phyloP scores from a whole-genome alignment of 1,140 invertebrate species.

The fruit fly (Drosophila melanogaster) region DNA sequence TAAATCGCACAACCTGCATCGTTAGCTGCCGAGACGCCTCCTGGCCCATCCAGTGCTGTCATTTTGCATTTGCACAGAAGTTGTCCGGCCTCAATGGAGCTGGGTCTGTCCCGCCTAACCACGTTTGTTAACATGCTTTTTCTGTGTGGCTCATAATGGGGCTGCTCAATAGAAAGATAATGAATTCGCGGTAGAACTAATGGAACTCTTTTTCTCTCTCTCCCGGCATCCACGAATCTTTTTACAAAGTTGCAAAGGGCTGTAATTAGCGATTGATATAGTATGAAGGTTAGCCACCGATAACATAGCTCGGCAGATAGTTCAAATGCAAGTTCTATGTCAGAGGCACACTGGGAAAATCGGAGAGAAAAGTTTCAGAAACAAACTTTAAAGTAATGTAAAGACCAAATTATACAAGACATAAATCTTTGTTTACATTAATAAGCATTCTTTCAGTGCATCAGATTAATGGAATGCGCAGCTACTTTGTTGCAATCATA shows the following conservation, averaged over 20 bases:
- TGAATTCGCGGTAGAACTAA: conserved; percentile 40
- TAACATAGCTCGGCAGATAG: conserved; percentile 10
- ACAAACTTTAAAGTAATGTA: no score
- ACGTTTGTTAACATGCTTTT: conserved; percentile 25
- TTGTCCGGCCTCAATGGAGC: conserved; percentile 21
- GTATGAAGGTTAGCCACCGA: conserved; percentile 17
- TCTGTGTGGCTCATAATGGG: conserved; percentile 37
- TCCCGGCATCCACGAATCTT: background rate
- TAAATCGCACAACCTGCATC: conserved; percentile 62
- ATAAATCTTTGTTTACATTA: no score
- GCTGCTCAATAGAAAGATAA: conserved; percentile 49
- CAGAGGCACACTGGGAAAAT: background rate
- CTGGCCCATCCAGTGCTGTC: conserved; percentile 37
- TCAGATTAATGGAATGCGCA: background rate
- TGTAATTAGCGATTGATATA: conserved; percentile 44
- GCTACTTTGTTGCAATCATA: conserved; percentile 48
- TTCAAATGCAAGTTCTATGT: background rate
- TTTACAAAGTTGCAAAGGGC: conserved; percentile 16
- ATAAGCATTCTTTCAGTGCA: background rate
- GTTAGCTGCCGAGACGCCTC: conserved; percentile 52
- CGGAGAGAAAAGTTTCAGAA: background rate
- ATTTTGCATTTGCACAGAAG: conserved; percentile 63
- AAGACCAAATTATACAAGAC: no score
- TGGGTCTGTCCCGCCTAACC: conserved; percentile 9
- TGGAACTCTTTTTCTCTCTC: conserved; percentile 1